A percentile compares a stretch with the other conserved stretches of the same genome.
These are phyloP conservation scores for Enhydra lutris DNA, from an alignment of 2,113 vertebrate species.

Conservation along the genomic window DNA sequence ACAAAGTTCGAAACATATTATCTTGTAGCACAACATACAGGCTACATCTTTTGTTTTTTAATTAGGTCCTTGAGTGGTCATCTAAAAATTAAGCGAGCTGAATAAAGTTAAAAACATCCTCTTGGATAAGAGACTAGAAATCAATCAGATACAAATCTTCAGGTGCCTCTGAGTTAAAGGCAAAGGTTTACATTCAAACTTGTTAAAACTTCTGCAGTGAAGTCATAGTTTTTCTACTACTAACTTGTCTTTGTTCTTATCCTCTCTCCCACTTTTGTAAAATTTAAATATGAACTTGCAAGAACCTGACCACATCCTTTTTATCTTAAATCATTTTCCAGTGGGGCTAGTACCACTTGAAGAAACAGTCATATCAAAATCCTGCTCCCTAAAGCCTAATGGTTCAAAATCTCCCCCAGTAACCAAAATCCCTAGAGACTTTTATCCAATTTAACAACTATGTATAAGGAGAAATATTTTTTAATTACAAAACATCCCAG, in stretches of 20 bases:
- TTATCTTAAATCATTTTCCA: constrained; percentile 56
- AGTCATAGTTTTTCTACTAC: constrained; percentile 42
- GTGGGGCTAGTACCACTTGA: background rate
- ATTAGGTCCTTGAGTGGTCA: background rate
- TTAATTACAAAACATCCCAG: constrained; percentile 40
- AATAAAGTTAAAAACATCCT: constrained; percentile 12
- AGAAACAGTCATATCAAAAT: constrained; percentile 29
- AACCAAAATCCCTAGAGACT: constrained; percentile 45
- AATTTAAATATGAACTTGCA: constrained; percentile 45
- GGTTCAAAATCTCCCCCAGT: constrained; percentile 51
- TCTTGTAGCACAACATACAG: background rate
- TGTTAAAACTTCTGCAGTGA: constrained; percentile 25
- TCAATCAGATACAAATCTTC: constrained; percentile 17
- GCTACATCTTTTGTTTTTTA: background rate
- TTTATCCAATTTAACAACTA: constrained; percentile 49
- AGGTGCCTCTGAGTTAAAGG: background rate
- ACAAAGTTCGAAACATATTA: background rate
- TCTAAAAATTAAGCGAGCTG: constrained; percentile 18
- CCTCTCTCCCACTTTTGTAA: background rate
- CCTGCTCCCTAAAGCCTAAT: constrained; percentile 46
- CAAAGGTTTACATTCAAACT: constrained; percentile 36
- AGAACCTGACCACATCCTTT: constrained; percentile 44
- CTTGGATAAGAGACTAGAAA: constrained; percentile 30
- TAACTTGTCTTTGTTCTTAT: constrained; percentile 21
- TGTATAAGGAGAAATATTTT: background rate